Evolutionary conservation across 2,797 vertebrate species (phyloP), one percentile per base, ranked within the genome.

Genomic region (Antennarius maculatus): DNA sequence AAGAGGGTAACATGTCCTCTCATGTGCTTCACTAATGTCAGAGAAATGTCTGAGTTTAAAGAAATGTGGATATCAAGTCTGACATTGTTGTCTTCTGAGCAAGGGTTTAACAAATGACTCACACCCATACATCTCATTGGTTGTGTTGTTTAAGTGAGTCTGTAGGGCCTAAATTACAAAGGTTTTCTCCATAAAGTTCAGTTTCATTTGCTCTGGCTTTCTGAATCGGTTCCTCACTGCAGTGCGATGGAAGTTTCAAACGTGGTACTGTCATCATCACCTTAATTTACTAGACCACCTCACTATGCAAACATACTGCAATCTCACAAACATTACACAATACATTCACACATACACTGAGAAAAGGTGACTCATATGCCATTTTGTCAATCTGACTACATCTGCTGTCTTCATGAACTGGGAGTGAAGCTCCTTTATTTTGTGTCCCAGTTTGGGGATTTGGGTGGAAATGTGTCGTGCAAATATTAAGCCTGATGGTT

Each of bases 401-500:
- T 64, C n/a, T 53, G 6, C 43, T 46, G 8, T 60, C 45, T 57
- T 17, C 16, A 45, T 45, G 42, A 56, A 29, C 43, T 63, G 23
- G 11, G 12, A 61, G 17, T 14, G 2, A 41, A 41, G 28, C 46
- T 42, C 2, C 50, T 60, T 74, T 67, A 29, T 54, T 52, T 17
- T 6, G 39, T 7, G 28, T 34, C 64, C 66, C 49, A 71, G 23
- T 74, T 77, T 63, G 14, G 51, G 59, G 23, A 23, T 23, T 23
- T 23, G 23, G 23, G 23, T 23, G 23, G 23, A 23, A 23, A 23
- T 41, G 46, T 61, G 61, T 62, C 2, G 37, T 64, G 61, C 56
- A 48, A 53, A 59, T 67, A 67, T 68, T 55, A 34, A 74, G 79
- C 46, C 60, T 23, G 23, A 69, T 69, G 69, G 69, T 72, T 39